Base-by-base conservation (phyloP, 2,888 invertebrate species). In the Acronicta leporina region DNA sequence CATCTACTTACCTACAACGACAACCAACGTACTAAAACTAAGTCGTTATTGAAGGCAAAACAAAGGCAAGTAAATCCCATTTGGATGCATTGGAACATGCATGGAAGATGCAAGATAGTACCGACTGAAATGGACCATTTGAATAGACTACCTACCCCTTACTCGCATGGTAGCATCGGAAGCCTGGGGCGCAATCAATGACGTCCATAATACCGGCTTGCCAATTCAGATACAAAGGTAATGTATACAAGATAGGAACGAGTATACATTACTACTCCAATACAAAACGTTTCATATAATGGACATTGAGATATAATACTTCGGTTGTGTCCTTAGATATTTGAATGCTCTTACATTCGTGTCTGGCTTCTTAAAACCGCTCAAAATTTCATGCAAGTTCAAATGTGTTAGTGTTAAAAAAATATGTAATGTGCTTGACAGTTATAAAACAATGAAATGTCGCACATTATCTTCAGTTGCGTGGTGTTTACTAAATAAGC, bases 141-240 rank as follows among this genome's bases (percentile, higher is more conserved):
- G 76, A 77, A 79, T 79, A 75, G 72, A 72, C 69, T 58, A 75
- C 69, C 63, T 56, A 61, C 60, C 54, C 67, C 73, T 75, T 68
- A 67, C 67, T 75, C 72, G 69, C 64, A 55, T 30, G 9, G 43
- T 64, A 60, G 53, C 64, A 68, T 73, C 70, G 69, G 59, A 69
- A 80, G 79, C 84, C 71, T 56, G 68, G 71, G 77, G 77, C 68
- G 63, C 77, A 80, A 82, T 82, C 82, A 80, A 70, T 60, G 65
- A 63, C 57, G 70, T 66, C 55, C 68, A 70, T 69, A 72, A 72
- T 76, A 61, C 72, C 44, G 53, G 63, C 63, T 62, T 63, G 68
- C 63, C 74, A 65, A 68, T 73, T 63, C 64, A 52, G 66, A 65
- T 65, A 74, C 69, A 61, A 72, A 68, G 64, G 73, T 68, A 74